Conservation (phyloP, 2,113 vertebrate genomes). For the Campylomormyrus numenius region DNA sequence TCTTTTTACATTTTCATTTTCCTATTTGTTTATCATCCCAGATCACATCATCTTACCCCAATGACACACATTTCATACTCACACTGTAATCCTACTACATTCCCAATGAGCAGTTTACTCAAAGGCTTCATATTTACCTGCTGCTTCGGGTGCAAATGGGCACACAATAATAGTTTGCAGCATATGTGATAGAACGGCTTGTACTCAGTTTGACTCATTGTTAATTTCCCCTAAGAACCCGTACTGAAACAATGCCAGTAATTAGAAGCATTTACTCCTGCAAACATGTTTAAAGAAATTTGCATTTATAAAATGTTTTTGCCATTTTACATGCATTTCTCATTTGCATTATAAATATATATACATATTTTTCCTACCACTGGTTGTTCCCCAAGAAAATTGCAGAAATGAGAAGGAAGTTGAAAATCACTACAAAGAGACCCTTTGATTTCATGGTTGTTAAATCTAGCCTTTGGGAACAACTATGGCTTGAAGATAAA, state of each 20-base stretch:
- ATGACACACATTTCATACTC: not conserved
- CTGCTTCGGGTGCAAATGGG: not conserved
- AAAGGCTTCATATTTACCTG: not conserved
- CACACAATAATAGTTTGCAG: not conserved
- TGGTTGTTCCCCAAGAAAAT: constrained; percentile 3
- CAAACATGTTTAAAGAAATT: not conserved
- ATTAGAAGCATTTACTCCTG: not conserved
- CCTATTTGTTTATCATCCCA: not conserved
- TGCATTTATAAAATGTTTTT: not conserved
- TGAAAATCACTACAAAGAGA: constrained; percentile 11
- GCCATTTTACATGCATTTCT: not conserved
- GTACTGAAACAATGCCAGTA: not conserved
- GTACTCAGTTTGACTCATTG: not conserved
- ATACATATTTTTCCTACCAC: not conserved
- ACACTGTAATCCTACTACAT: not conserved
- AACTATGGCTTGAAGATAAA: constrained; percentile 1
- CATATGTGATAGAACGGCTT: not conserved
- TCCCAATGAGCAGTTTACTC: not conserved
- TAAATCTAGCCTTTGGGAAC: constrained; percentile 17
- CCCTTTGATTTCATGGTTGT: constrained; percentile 14
- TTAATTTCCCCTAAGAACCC: not conserved
- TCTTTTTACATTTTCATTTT: not conserved
- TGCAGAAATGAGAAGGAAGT: not conserved
- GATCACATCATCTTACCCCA: not conserved
- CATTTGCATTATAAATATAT: not conserved